Evolutionary conservation across 1,140 invertebrate species (phyloP).

Genomic region (Wiebesia pumilae): DNA sequence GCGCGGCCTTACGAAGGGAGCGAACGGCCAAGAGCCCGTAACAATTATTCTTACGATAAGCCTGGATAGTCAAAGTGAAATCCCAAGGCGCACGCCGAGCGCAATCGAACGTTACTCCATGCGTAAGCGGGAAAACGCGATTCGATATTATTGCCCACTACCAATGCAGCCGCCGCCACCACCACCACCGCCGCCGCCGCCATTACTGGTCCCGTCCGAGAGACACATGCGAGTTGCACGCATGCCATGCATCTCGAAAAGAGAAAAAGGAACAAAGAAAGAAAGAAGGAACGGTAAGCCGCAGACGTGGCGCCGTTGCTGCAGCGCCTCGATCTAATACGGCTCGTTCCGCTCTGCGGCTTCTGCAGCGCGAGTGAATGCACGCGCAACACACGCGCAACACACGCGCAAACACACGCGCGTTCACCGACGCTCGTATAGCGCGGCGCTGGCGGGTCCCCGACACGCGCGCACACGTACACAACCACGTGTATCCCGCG

Average conservation of each 20-base stretch:
- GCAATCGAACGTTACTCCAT: background rate
- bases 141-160: background rate
- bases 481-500: background rate
- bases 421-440: background rate
- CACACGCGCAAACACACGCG: background rate
- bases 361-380: slow-evolving; percentile 12
- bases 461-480: background rate
- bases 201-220: too few species aligned
- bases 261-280: background rate
- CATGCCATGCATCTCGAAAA: background rate
- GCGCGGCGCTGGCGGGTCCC: background rate
- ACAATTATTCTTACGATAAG: background rate
- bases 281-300: slow-evolving; percentile 7
- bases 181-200: background rate
- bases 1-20: background rate
- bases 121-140: background rate
- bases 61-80: background rate
- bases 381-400: too few species aligned
- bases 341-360: slow-evolving; percentile 30
- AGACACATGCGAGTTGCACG: background rate
- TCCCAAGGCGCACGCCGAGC: background rate
- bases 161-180: background rate
- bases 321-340: slow-evolving; percentile 22
- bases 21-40: background rate
- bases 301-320: slow-evolving; percentile 31